Base-by-base conservation (phyloP, 2,888 invertebrate genomes). In the Beris chalybata region DNA sequence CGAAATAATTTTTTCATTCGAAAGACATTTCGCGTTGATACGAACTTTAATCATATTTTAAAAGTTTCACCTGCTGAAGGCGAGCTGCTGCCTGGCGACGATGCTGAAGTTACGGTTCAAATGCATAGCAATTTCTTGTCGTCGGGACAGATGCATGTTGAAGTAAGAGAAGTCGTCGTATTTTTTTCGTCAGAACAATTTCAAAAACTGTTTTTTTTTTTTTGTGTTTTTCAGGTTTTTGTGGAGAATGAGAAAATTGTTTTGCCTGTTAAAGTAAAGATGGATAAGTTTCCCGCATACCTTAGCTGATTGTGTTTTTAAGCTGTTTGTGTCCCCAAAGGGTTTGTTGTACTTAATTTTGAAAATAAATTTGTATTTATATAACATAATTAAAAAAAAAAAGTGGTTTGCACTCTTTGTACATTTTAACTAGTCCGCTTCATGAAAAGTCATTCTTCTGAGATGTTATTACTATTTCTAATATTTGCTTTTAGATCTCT, bases 171-270 rank as follows among this genome's bases (percentile, higher is more conserved):
- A 31, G 4, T 31, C 11, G 6, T n/a, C 2, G 56, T 38, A 12
- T 31, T 4, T 29, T 44, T 5, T 5, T 44, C 22, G 32, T 44
- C 43, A 43, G 12, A 3, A 2, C 22, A 22, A 22, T 22, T 22
- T 22, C 22, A 22, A 22, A 22, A 22, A 22, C 22, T 9, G 43
- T 55, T 58, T 22, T 22, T 22, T 9, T 43, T 55, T 58, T 22
- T 22, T 22, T 22, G 22, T 61, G 47, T 30, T 4, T 72, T 71
- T 0, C 56, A 76, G 58, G 47, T 58, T 9, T 76, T 75, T 30
- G 74, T 78, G 74, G 77, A 78, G 65, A 78, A 74, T 61, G 78
- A 78, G 67, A 75, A 75, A n/a, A 74, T 78, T n/a, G 73, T 71
- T 31, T 74, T 79, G 67, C 79, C 79, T 63, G 75, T 79, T 65